phyloP scores from a whole-genome alignment of 2,797 vertebrate genomes.

The Hippopotamyrus pictus region DNA sequence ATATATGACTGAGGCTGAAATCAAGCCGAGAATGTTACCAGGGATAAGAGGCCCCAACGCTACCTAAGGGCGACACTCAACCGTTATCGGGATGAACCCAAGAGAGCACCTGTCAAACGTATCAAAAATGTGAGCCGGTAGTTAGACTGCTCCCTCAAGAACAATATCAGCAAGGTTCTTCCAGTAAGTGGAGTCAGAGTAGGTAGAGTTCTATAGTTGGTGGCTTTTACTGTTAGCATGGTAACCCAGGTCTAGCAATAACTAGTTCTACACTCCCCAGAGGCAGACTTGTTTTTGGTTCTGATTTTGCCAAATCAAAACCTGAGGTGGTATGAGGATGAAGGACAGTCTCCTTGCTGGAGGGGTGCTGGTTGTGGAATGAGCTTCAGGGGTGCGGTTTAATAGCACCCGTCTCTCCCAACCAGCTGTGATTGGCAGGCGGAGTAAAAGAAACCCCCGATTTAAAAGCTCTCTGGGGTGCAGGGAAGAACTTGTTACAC shows the following conservation, averaged over 20 bases:
- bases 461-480: conserved; percentile 60
- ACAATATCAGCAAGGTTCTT: not conserved
- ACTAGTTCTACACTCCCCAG: not conserved
- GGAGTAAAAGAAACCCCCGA: conserved; percentile 53
- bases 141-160: not conserved
- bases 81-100: not conserved
- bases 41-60: not conserved
- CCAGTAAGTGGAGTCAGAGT: not conserved
- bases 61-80: not conserved
- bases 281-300: not conserved
- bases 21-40: not conserved
- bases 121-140: not conserved
- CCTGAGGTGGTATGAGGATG: not conserved
- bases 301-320: not conserved
- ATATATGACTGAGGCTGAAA: not conserved
- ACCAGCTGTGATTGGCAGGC: conserved; percentile 55
- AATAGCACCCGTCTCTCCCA: conserved; percentile 24
- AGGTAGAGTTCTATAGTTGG: not conserved
- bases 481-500: conserved; percentile 60
- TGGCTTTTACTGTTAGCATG: not conserved
- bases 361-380: conserved; percentile 31
- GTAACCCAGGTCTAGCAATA: not conserved
- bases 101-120: not conserved
- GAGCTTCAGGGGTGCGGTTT: conserved; percentile 44
- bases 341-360: conserved; percentile 27